Percentiles rank a stretch among this genome's conserved stretches.
These are phyloP conservation scores for Metopolophium dirhodum DNA, from an alignment of 1,140 invertebrate genomes.

Conservation along the genomic window DNA sequence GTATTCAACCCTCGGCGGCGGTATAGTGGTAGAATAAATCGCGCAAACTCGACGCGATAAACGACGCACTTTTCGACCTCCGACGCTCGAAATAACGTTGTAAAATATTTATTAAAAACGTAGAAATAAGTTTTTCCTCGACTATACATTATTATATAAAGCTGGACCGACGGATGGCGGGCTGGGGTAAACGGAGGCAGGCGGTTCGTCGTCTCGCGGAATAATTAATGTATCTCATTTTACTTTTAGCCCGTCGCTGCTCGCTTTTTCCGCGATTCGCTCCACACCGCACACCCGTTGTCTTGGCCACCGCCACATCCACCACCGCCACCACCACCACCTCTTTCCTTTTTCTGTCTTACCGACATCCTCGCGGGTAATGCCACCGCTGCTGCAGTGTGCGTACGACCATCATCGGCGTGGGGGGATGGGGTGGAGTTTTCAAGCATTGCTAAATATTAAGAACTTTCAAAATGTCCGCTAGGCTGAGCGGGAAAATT, in stretches of 20 bases:
- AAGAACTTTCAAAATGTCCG: conserved; percentile 50
- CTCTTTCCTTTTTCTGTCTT: not conserved
- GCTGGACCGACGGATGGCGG: conserved; percentile 18
- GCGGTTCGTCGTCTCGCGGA: conserved; percentile 31
- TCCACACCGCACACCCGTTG: not conserved
- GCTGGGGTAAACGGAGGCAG: not conserved
- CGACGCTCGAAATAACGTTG: not conserved
- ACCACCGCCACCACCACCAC: not conserved
- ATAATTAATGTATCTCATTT: conserved; percentile 51
- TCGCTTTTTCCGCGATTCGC: conserved; percentile 40
- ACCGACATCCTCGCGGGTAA: not conserved
- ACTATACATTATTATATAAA: not conserved
- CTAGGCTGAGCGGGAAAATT: conserved; percentile 42
- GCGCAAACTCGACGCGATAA: not conserved
- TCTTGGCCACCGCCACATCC: not conserved
- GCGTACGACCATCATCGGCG: not conserved
- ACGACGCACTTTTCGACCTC: not conserved
- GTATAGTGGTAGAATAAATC: not conserved
- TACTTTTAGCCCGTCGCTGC: conserved; percentile 36
- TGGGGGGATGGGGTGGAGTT: not conserved
- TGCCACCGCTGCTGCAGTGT: not conserved
- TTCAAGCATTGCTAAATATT: conserved; percentile 44
- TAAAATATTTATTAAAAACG: conserved; percentile 26
- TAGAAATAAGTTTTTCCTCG: conserved; percentile 23
- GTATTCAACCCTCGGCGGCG: conserved; percentile 1